Conservation (phyloP, 2,797 vertebrate genomes). For the Acanthurus lineatus region DNA sequence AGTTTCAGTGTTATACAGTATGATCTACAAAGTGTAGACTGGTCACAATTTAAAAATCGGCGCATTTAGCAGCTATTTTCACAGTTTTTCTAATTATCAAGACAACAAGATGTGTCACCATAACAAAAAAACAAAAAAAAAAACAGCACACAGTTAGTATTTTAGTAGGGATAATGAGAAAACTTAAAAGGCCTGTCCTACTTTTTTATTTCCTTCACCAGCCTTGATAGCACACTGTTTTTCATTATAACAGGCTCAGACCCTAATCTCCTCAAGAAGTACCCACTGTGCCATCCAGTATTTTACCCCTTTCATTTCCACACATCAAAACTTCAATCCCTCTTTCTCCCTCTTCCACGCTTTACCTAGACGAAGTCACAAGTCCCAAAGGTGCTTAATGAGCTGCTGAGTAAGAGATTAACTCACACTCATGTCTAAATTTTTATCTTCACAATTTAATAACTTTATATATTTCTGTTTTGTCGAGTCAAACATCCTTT, state of each 20-base stretch:
- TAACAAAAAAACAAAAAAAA: constrained; percentile 17
- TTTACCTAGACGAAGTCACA: constrained; percentile 48
- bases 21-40: constrained; percentile 43
- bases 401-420: constrained; percentile 48
- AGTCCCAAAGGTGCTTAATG: constrained; percentile 49
- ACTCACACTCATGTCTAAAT: constrained; percentile 21
- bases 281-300: constrained; percentile 64
- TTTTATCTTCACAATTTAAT: constrained; percentile 17
- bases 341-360: constrained; percentile 43
- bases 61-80: constrained; percentile 47
- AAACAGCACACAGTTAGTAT: constrained; percentile 29
- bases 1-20: constrained; percentile 46
- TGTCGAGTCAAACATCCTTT: too few species aligned
- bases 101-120: constrained; percentile 29
- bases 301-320: constrained; percentile 62
- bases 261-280: constrained; percentile 65
- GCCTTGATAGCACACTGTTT: constrained; percentile 47
- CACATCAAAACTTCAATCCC: constrained; percentile 48
- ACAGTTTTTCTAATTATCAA: constrained; percentile 57
- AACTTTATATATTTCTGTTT: constrained; percentile 19
- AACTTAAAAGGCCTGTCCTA: constrained; percentile 52
- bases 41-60: constrained; percentile 32
- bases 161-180: constrained; percentile 50
- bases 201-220: constrained; percentile 25
- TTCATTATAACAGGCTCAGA: constrained; percentile 73